Evolutionary conservation across 2,888 invertebrate genomes (phyloP).

Genomic region (Taenaris catops): DNA sequence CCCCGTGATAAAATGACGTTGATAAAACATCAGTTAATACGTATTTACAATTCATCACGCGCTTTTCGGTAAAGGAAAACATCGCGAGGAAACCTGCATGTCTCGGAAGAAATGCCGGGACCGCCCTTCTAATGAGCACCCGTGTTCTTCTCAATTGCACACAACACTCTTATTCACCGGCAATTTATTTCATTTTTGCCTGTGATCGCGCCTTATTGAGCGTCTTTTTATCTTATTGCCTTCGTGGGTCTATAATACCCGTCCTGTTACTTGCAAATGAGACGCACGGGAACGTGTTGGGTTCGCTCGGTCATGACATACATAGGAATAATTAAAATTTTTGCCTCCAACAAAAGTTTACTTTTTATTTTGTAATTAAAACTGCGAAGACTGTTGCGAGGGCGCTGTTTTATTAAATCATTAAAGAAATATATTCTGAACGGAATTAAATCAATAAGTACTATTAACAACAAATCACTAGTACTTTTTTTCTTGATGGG

Average conservation of each 20-base stretch:
- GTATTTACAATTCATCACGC: too few species aligned
- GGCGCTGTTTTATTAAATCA: too few species aligned
- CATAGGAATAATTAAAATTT: slow-evolving; percentile 68
- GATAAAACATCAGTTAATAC: too few species aligned
- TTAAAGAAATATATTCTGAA: too few species aligned
- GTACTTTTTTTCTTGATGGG: too few species aligned
- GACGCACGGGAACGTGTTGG: slow-evolving; percentile 67
- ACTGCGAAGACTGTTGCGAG: too few species aligned
- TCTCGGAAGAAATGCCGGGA: too few species aligned
- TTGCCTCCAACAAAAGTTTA: slow-evolving; percentile 27
- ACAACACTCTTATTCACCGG: slow-evolving; percentile 75
- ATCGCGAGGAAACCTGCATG: too few species aligned
- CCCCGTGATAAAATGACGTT: too few species aligned
- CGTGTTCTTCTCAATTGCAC: slow-evolving; percentile 78
- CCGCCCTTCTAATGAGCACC: slow-evolving; percentile 70
- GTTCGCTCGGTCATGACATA: slow-evolving; percentile 64
- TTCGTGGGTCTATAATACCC: slow-evolving; percentile 76
- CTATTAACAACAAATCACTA: too few species aligned
- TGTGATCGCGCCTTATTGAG: slow-evolving; percentile 79
- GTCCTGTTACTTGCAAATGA: slow-evolving; percentile 78
- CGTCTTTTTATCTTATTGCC: slow-evolving; percentile 75
- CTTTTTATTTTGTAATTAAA: slow-evolving; percentile 12
- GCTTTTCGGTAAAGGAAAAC: too few species aligned
- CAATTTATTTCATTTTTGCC: slow-evolving; percentile 80
- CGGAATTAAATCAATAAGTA: too few species aligned